These are phyloP conservation scores for Drosophila pseudotalamancana DNA, from an alignment of 2,888 invertebrate genomes.

Conservation along the genomic window DNA sequence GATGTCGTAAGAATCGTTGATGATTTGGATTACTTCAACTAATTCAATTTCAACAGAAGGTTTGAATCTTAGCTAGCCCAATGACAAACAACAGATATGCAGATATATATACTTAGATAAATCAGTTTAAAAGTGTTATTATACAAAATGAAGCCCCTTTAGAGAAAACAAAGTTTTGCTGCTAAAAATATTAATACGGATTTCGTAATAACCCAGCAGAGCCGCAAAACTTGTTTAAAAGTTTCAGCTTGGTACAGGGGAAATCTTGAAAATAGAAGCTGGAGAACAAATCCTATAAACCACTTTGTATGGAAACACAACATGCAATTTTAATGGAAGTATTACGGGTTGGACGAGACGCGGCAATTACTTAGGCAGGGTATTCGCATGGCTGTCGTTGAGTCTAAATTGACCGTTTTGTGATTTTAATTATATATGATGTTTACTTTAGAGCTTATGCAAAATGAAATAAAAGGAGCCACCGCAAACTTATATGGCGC, in stretches of 20 bases:
- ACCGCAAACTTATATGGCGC: conserved; percentile 72
- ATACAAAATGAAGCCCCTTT: too few relatives aligned
- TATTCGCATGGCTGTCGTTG: conserved; percentile 24
- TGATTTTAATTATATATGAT: conserved; percentile 81
- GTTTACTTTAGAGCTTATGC: conserved; percentile 80
- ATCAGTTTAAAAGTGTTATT: too few relatives aligned
- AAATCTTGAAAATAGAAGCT: not conserved
- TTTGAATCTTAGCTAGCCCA: too few relatives aligned
- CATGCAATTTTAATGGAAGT: conserved; percentile 65
- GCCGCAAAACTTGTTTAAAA: not conserved
- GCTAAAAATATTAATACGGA: too few relatives aligned
- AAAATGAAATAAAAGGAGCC: conserved; percentile 73
- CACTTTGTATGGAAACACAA: conserved; percentile 44
- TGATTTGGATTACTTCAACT: too few relatives aligned
- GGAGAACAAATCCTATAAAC: conserved; percentile 6
- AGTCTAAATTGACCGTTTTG: conserved; percentile 78
- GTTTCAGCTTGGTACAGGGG: too few relatives aligned
- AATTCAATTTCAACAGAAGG: too few relatives aligned
- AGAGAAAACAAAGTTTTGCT: too few relatives aligned
- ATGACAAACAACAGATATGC: too few relatives aligned
- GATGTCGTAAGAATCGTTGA: too few relatives aligned
- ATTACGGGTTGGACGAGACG: conserved; percentile 42
- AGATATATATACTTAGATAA: too few relatives aligned
- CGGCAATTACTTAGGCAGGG: conserved; percentile 50
- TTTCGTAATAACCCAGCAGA: too few relatives aligned